These are phyloP conservation scores for Dipodomys merriami DNA, from an alignment of 2,113 vertebrate genomes.

Conservation along the genomic window DNA sequence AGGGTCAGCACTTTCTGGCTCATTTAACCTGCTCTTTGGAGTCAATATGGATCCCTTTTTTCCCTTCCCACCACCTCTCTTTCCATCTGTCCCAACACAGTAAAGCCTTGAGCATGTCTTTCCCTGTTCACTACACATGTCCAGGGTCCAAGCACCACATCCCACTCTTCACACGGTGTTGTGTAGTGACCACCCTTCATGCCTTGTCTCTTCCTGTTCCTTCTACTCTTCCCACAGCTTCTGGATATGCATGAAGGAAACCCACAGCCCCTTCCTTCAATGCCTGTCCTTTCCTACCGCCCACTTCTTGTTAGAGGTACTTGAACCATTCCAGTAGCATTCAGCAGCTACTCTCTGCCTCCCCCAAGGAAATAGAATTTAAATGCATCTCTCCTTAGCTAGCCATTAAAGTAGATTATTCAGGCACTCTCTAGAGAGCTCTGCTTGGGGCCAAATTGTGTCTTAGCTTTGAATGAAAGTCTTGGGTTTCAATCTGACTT, in stretches of 20 bases:
- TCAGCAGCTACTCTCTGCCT: not conserved
- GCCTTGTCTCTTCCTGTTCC: not conserved
- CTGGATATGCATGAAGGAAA: not conserved
- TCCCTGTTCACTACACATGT: not conserved
- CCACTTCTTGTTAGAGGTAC: not conserved
- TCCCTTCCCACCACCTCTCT: not conserved
- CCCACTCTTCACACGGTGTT: not conserved
- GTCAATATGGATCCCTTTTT: not conserved
- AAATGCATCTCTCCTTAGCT: not conserved
- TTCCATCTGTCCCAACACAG: not conserved
- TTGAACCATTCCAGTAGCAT: not conserved
- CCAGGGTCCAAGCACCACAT: not conserved
- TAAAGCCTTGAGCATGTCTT: not conserved
- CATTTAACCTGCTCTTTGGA: not conserved
- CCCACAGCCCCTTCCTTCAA: not conserved
- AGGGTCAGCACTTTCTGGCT: not conserved
- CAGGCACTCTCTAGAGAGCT: not conserved
- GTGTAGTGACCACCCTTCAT: fast-evolving
- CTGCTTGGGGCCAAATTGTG: not conserved
- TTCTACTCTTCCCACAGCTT: not conserved
- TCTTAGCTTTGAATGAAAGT: not conserved
- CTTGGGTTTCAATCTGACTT: not conserved
- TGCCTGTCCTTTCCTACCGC: not conserved
- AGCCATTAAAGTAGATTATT: not conserved
- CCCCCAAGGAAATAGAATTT: too few species aligned